Evolutionary conservation across 2,113 vertebrate species (phyloP).

Genomic region (Malurus alboscapulatus): DNA sequence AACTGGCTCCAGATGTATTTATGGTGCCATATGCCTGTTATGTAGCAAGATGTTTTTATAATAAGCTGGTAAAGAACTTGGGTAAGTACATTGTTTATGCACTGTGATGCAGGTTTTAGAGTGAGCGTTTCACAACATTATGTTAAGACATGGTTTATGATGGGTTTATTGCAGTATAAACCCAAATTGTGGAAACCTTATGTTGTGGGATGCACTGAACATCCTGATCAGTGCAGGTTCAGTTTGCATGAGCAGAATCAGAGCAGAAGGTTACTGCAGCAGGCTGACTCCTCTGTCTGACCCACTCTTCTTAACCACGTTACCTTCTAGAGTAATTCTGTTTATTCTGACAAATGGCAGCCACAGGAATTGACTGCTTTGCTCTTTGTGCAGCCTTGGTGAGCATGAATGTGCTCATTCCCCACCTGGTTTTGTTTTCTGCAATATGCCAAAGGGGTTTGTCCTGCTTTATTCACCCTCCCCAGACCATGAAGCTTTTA

Average conservation of each 20-base stretch:
- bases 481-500: background rate
- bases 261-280: background rate
- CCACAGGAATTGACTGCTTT: background rate
- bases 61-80: background rate
- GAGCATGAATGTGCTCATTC: background rate
- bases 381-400: background rate
- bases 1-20: background rate
- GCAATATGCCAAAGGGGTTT: background rate
- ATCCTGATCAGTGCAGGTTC: background rate
- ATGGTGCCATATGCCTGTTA: background rate
- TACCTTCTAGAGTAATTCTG: background rate
- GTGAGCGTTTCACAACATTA: background rate
- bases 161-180: constrained; percentile 6
- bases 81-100: background rate
- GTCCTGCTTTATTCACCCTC: background rate
- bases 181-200: background rate
- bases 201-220: background rate
- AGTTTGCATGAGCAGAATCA: background rate
- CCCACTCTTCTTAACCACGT: background rate
- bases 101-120: background rate
- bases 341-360: background rate
- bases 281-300: background rate
- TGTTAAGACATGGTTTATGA: background rate
- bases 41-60: background rate
- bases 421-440: background rate